phyloP scores from a whole-genome alignment of 2,888 invertebrate genomes.

The Nemoura dubitans region DNA sequence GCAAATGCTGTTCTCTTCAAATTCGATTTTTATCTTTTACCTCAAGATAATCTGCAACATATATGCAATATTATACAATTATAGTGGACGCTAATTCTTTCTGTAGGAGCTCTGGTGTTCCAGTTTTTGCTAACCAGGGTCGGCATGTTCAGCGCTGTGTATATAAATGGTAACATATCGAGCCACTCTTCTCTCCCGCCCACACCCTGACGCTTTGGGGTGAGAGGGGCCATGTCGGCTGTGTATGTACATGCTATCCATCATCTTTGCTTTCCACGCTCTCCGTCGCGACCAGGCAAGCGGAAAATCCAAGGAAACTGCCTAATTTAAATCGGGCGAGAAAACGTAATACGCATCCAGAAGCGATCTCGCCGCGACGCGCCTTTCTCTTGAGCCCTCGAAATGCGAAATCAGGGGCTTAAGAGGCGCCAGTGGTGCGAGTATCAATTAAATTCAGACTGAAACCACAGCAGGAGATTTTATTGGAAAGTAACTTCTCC shows the following conservation, averaged over 20 bases:
- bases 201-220: neutral
- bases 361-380: neutral
- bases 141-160: neutral
- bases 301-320: slow-evolving; percentile 34
- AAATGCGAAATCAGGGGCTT: neutral
- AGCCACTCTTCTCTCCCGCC: neutral
- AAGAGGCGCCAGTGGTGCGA: slow-evolving; percentile 21
- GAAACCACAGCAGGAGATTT: neutral
- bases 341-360: slow-evolving; percentile 13
- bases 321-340: slow-evolving; percentile 31
- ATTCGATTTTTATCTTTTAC: no score
- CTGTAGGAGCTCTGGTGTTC: neutral
- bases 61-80: no score
- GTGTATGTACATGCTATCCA: slow-evolving; percentile 26
- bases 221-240: neutral
- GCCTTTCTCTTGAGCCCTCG: neutral
- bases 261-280: neutral
- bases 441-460: neutral
- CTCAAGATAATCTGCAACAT: no score
- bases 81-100: neutral
- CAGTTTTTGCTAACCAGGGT: neutral
- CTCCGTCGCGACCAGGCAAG: neutral
- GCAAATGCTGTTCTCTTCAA: no score
- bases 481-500: neutral
- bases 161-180: slow-evolving; percentile 27